Evolutionary conservation across 2,888 invertebrate genomes (phyloP), one percentile per base, ranked within the genome.

Genomic region (Rhabditoides inermis): DNA sequence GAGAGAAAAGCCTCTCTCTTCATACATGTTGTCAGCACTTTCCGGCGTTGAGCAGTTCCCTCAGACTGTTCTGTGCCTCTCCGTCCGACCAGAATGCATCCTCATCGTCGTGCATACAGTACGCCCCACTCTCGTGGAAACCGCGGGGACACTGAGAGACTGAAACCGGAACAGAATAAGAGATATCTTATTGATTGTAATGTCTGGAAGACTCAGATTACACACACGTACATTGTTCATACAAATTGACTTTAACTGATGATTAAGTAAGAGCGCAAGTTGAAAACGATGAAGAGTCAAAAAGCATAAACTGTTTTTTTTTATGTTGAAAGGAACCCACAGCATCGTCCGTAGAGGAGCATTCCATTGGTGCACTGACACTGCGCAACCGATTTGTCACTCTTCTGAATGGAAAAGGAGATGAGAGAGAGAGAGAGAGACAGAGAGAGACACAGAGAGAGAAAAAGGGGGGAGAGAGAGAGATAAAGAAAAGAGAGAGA

Each of bases 301-400:
- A 5, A 15, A n/a, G 20, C 10, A 40, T 15, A 15, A 20, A 15
- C 40, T 12, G 12, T n/a, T 18, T 28, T 18, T 28, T 6, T 7
- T 1, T 7, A 35, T 36, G 20, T 6, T 3, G 36, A 36, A 48
- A 35, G 32, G 23, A 2, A 55, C 71, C 61, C 30, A 70, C 72
- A 70, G 60, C 73, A 73, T 56, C 70, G 60, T 55, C 73, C 72
- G 51, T 71, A 72, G 12, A 73, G 60, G 23, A 73, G 46, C 47
- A 70, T 55, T 22, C 73, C 72, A 41, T 70, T 64, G 6, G 51
- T 51, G 56, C 73, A 73, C 49, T 68, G 70, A 44, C 73, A 73
- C 45, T 73, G 73, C 2, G 73, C 61, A 28, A 72, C 66, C 42
- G 63, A 59, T 49, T 70, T 69, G 49, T 68, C 71, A 22, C 61